These are phyloP conservation scores for Camponotus floridanus DNA, from an alignment of 1,140 invertebrate species.

Conservation along the genomic window DNA sequence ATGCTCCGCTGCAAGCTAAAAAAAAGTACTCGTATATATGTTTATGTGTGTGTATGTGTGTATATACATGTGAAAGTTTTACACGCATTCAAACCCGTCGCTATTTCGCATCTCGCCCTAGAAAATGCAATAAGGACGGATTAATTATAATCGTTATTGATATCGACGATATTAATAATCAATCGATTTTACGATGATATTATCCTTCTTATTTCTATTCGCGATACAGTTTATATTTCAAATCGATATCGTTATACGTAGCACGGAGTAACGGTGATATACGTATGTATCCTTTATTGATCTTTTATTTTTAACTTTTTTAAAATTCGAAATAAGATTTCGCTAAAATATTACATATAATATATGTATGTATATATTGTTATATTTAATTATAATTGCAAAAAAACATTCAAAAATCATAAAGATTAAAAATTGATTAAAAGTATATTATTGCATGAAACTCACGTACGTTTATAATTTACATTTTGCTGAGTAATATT, in stretches of 20 bases:
- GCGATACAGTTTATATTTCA: not conserved
- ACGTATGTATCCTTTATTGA: not conserved
- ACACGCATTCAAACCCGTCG: constrained; percentile 26
- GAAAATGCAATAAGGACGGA: not conserved
- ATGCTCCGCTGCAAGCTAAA: constrained; percentile 32
- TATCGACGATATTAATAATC: too few species aligned
- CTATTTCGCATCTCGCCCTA: constrained; percentile 10
- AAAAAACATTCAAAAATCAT: not conserved
- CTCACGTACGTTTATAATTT: not conserved
- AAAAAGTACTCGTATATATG: constrained; percentile 17
- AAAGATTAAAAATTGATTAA: constrained; percentile 17
- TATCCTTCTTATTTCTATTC: not conserved
- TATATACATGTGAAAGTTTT: not conserved
- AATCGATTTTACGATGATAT: not conserved
- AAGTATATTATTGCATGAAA: not conserved
- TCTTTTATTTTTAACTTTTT: not conserved
- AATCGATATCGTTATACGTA: not conserved
- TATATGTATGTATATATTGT: not conserved
- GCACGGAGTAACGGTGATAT: not conserved
- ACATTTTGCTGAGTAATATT: not conserved
- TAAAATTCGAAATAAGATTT: not conserved
- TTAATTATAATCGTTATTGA: not conserved
- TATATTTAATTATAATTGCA: not conserved
- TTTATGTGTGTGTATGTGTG: not conserved
- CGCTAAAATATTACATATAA: not conserved